Percentiles rank a stretch among this genome's conserved stretches.
Conservation (phyloP, 2,797 vertebrate genomes). For the Coregonus sp. region DNA sequence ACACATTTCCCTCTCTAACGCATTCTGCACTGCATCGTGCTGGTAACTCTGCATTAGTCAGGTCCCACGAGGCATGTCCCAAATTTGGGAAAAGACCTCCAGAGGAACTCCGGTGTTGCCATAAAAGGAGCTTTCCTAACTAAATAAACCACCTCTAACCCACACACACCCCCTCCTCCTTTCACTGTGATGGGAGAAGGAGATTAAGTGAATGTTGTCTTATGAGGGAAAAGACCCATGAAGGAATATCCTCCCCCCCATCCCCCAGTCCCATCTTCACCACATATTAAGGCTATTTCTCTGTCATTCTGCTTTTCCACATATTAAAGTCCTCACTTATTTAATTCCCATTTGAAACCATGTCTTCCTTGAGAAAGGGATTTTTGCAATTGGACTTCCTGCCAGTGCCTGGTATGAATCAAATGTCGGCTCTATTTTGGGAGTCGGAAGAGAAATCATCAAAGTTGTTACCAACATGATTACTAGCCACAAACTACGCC, state of each 20-base stretch:
- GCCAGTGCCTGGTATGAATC: background rate
- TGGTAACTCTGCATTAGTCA: background rate
- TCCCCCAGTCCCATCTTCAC: background rate
- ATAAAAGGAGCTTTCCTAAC: constrained; percentile 72
- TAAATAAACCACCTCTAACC: constrained; percentile 29
- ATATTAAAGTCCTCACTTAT: background rate
- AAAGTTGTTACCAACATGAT: constrained; percentile 38
- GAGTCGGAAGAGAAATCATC: background rate
- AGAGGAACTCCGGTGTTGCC: constrained; percentile 65
- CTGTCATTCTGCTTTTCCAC: background rate
- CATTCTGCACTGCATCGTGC: background rate
- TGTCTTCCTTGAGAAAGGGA: background rate
- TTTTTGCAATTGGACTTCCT: background rate
- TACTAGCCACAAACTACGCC: constrained; percentile 32
- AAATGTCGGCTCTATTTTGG: background rate
- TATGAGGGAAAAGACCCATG: constrained; percentile 33
- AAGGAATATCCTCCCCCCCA: background rate
- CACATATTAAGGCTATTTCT: background rate
- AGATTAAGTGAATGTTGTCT: constrained; percentile 39
- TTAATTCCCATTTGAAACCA: background rate
- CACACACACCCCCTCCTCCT: constrained; percentile 24
- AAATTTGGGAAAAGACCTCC: constrained; percentile 52
- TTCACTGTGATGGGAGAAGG: constrained; percentile 37
- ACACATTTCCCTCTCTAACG: background rate
- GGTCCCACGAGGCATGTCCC: background rate